Evolutionary conservation across 2,888 invertebrate genomes (phyloP).

Genomic region (Hypselothyrea guttata): DNA sequence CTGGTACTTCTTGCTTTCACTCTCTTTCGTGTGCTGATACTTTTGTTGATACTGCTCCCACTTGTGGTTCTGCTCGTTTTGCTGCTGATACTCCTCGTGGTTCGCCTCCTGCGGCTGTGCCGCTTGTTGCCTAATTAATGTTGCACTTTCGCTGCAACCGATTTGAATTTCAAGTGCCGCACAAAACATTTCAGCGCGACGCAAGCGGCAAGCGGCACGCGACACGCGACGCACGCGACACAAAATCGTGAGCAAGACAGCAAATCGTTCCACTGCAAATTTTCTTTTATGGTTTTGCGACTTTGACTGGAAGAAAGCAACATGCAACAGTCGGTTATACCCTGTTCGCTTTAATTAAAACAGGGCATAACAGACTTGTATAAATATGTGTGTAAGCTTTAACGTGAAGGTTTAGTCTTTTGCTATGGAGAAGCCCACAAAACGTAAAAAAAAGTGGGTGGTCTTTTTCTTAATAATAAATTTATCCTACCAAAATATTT

Average conservation of each 20-base stretch:
- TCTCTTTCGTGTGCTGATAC: too few species aligned
- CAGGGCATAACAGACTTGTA: too few species aligned
- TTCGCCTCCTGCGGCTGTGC: constrained; percentile 1
- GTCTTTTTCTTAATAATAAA: too few species aligned
- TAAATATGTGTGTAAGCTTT: too few species aligned
- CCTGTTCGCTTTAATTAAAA: too few species aligned
- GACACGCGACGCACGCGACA: constrained; percentile 10
- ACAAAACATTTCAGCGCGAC: constrained; percentile 47
- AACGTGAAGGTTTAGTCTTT: too few species aligned
- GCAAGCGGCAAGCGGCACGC: constrained; percentile 24
- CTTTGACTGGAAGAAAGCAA: constrained; percentile 1
- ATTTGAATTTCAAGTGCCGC: constrained; percentile 44
- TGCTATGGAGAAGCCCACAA: too few species aligned
- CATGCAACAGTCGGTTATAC: neutral
- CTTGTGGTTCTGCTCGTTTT: neutral
- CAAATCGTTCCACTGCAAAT: too few species aligned
- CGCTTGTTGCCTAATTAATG: constrained; percentile 37
- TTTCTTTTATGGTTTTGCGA: constrained; percentile 1
- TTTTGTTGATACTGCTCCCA: too few species aligned
- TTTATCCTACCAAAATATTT: too few species aligned
- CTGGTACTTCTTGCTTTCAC: too few species aligned
- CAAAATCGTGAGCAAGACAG: neutral
- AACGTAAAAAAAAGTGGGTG: too few species aligned
- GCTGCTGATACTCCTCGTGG: neutral
- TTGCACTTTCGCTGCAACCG: constrained; percentile 34